A percentile compares a stretch with the other conserved stretches of the same genome.
These are phyloP conservation scores for Criorhina ranunculi DNA, from an alignment of 2,888 invertebrate species.

Conservation along the genomic window DNA sequence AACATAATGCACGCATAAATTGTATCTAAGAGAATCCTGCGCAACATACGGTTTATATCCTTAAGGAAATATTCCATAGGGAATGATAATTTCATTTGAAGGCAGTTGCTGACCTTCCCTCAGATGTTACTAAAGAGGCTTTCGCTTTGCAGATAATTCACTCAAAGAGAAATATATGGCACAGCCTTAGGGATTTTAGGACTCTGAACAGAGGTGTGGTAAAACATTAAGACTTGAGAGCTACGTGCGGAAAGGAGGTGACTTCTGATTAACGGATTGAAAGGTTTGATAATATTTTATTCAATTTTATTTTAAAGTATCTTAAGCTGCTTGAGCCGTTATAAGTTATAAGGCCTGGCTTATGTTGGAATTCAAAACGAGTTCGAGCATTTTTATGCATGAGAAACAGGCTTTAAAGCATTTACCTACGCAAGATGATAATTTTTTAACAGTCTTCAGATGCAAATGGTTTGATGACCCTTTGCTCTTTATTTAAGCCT, in stretches of 20 bases:
- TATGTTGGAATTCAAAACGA: too few species aligned
- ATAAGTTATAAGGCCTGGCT: too few species aligned
- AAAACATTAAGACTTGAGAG: not conserved
- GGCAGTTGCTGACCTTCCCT: constrained; percentile 23
- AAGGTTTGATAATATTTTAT: too few species aligned
- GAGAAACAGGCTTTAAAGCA: too few species aligned
- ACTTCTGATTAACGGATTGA: not conserved
- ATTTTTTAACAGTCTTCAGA: too few species aligned
- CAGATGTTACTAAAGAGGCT: constrained; percentile 12
- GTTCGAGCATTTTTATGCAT: too few species aligned
- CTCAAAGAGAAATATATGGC: constrained; percentile 22
- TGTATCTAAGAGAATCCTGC: constrained; percentile 2
- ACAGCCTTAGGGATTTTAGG: not conserved
- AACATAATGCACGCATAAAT: not conserved
- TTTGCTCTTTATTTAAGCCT: too few species aligned
- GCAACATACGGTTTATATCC: constrained; percentile 8
- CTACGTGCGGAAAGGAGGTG: not conserved
- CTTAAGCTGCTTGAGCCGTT: too few species aligned
- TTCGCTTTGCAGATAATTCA: constrained; percentile 32
- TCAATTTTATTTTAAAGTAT: too few species aligned
- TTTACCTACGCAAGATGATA: too few species aligned
- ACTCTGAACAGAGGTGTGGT: not conserved
- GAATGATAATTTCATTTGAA: constrained; percentile 35
- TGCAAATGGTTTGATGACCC: too few species aligned
- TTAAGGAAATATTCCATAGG: constrained; percentile 4